Conservation (phyloP, 2,888 invertebrate genomes). For the Drosophila ochracea region DNA sequence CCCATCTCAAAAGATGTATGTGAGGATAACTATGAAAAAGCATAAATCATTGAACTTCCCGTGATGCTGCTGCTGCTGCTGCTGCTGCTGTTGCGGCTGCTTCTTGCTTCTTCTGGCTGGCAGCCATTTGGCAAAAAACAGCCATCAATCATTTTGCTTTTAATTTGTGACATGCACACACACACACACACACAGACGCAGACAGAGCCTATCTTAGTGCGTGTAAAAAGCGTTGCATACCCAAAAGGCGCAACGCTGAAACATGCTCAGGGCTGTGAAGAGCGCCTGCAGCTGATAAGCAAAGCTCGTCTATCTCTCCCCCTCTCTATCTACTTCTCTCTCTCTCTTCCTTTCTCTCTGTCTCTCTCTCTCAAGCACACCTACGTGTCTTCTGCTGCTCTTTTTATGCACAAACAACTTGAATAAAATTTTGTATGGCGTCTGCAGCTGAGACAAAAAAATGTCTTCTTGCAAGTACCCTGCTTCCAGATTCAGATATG, state of each 20-base stretch:
- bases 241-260: conserved; percentile 37
- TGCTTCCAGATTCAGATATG: background rate
- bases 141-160: conserved; percentile 78
- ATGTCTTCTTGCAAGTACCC: background rate
- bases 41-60: conserved; percentile 77
- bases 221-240: conserved; percentile 56
- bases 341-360: background rate
- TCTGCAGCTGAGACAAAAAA: background rate
- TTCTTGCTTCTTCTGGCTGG: conserved; percentile 11
- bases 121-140: conserved; percentile 47
- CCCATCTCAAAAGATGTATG: conserved; percentile 45
- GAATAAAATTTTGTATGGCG: background rate
- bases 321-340: background rate
- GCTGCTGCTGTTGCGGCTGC: conserved; percentile 10
- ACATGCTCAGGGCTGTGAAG: conserved; percentile 64
- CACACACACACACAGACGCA: conserved; percentile 1
- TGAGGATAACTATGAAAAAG: conserved; percentile 51
- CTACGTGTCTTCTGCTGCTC: conserved; percentile 7
- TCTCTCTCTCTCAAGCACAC: background rate
- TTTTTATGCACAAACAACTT: conserved; percentile 15
- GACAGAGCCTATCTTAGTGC: conserved; percentile 23
- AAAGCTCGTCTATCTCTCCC: conserved; percentile 8
- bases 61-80: background rate
- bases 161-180: conserved; percentile 69
- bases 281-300: conserved; percentile 60